Evolutionary conservation across 2,888 invertebrate genomes (phyloP).

Genomic region (Nineta flava): DNA sequence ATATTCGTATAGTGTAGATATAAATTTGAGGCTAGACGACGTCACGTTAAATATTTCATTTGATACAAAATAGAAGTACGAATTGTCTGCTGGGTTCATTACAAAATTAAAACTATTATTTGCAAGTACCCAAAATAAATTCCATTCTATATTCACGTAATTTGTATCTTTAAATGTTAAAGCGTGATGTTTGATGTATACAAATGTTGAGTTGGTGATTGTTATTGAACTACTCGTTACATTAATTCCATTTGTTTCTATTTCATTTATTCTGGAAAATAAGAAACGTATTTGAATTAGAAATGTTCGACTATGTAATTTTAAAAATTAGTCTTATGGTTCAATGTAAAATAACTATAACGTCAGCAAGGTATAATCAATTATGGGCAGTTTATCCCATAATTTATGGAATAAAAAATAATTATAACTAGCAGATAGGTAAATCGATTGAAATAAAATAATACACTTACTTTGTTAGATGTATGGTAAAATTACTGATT

Average conservation of each 20-base stretch:
- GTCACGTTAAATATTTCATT: slow-evolving; percentile 38
- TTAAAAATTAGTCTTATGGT: too few relatives aligned
- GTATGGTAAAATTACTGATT: slow-evolving; percentile 44
- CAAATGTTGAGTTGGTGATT: neutral
- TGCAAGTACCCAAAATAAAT: neutral
- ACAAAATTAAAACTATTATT: neutral
- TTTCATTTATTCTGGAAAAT: neutral
- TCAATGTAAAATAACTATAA: slow-evolving; percentile 13
- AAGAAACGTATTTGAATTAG: too few relatives aligned
- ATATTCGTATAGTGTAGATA: slow-evolving; percentile 33
- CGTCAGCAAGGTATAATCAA: too few relatives aligned
- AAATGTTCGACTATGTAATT: too few relatives aligned
- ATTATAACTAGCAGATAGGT: too few relatives aligned
- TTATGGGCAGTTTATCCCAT: too few relatives aligned
- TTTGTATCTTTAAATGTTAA: neutral
- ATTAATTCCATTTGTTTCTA: neutral
- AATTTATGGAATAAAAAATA: too few relatives aligned
- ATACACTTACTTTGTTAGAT: slow-evolving; percentile 39
- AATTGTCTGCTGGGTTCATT: neutral
- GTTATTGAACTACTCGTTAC: neutral
- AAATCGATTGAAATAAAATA: too few relatives aligned
- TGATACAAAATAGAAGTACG: slow-evolving; percentile 32
- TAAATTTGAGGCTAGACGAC: slow-evolving; percentile 38
- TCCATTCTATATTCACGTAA: neutral
- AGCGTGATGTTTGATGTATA: neutral